Evolutionary conservation across 2,888 invertebrate species (phyloP), one percentile per base, ranked within the genome.

Genomic region (Cepaea hortensis): DNA sequence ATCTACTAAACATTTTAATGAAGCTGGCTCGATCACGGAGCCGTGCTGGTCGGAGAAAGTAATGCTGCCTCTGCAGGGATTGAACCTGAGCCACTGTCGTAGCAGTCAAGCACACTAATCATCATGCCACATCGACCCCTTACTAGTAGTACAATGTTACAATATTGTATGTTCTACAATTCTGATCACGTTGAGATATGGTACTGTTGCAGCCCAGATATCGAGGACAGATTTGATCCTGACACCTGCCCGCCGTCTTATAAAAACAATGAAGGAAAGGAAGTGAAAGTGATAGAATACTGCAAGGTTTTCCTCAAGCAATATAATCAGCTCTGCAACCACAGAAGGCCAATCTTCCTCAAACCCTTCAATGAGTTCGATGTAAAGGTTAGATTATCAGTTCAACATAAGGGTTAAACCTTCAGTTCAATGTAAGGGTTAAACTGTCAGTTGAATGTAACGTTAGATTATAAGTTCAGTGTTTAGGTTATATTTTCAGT

Each of bases 321-420:
- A 62, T 87, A 80, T 73, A 84, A 80, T n/a, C 79, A 84, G 46
- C 73, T 87, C 55, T 87, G 76, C 75, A 55, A 84, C 76, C 50
- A 65, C 46, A 77, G 87, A 68, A 23, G 65, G 5, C 87, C 79
- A 9, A 35, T 87, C 48, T 80, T 87, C 9, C 72, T 87, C n/a
- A 87, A 84, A 77, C 87, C 87, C 0, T 11, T 20, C 1, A 87
- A 87, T 35, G 87, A 79, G 62, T 84, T 83, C 35, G 79, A 73
- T 35, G 73, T 87, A 7, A 18, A 87, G 87, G 87, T 87, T n/a
- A 73, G 61, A 68, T 9, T 20, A 35, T 35, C 20, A 75, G 55
- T 55, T 55, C 55, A 55, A 55, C 11, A 55, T 9, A 55, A 55
- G 11, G 11, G 55, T 6, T 11, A 55, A 55, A 6, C 7, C 6